Percentiles rank a stretch among this genome's conserved stretches.
phyloP scores from a whole-genome alignment of 1,140 invertebrate genomes.

The Pollicipes pollicipes region DNA sequence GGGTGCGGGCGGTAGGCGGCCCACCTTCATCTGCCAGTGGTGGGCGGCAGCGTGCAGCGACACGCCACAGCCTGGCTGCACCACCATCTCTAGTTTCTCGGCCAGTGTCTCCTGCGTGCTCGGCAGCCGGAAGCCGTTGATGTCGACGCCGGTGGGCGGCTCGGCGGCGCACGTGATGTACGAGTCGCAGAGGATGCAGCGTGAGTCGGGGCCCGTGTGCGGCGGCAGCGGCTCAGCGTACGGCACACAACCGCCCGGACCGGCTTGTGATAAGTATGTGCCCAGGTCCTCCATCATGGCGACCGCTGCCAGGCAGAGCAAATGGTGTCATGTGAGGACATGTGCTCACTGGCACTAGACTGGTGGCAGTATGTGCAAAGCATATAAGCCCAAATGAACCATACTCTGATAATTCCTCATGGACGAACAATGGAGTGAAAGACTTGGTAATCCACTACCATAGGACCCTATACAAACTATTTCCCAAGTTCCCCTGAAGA shows the following conservation, averaged over 20 bases:
- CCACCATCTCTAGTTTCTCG: background rate
- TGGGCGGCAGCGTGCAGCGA: background rate
- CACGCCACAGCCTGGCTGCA: background rate
- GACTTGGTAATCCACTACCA: too few species aligned
- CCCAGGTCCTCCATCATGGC: background rate
- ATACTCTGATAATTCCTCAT: too few species aligned
- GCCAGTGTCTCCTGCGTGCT: slow-evolving; percentile 3
- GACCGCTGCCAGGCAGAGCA: too few species aligned
- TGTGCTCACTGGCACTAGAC: too few species aligned
- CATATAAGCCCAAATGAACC: too few species aligned
- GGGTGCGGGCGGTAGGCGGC: too few species aligned
- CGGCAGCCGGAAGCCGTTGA: slow-evolving; percentile 4
- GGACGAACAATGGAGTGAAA: too few species aligned
- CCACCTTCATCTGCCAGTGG: slow-evolving; percentile 1
- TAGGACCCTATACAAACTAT: too few species aligned
- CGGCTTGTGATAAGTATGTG: background rate
- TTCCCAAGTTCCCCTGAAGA: too few species aligned
- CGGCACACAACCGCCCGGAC: background rate
- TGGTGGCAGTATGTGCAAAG: too few species aligned
- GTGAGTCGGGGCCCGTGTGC: background rate
- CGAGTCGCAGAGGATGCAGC: background rate
- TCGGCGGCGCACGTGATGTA: slow-evolving; percentile 1
- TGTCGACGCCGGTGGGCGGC: slow-evolving; percentile 1
- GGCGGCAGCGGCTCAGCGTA: background rate
- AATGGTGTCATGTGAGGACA: too few species aligned